phyloP scores from a whole-genome alignment of 1,140 invertebrate species.

The Mizuhopecten yessoensis region DNA sequence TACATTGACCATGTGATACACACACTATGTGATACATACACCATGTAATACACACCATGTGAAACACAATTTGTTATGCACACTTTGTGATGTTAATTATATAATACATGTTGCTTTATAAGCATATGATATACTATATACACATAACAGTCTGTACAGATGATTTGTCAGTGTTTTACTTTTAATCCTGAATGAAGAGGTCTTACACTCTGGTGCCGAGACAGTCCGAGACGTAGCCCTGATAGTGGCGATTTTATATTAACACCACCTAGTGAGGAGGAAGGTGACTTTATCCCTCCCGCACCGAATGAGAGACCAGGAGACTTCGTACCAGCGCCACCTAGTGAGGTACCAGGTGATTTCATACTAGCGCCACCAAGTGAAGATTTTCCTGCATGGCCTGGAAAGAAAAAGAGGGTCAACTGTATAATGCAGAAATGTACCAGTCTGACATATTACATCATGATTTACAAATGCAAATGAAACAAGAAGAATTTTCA shows the following conservation, averaged over 20 bases:
- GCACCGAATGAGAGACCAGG: neutral
- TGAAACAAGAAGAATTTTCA: too few relatives aligned
- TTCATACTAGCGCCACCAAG: neutral
- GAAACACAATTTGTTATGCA: too few relatives aligned
- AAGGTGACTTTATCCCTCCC: neutral
- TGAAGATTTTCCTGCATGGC: neutral
- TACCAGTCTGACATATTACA: too few relatives aligned
- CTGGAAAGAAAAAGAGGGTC: neutral
- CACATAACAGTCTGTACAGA: too few relatives aligned
- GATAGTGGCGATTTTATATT: slow-evolving; percentile 72
- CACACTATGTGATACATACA: too few relatives aligned
- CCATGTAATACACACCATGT: too few relatives aligned
- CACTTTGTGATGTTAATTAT: too few relatives aligned
- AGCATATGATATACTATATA: too few relatives aligned
- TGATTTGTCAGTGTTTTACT: slow-evolving; percentile 57
- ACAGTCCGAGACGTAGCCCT: slow-evolving; percentile 75
- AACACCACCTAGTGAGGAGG: slow-evolving; percentile 39
- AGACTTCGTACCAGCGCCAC: slow-evolving; percentile 15
- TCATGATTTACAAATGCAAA: too few relatives aligned
- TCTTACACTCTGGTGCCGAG: slow-evolving; percentile 73
- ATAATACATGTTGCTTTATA: too few relatives aligned
- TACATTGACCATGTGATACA: too few relatives aligned
- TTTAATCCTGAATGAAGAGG: slow-evolving; percentile 73
- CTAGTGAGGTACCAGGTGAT: neutral
- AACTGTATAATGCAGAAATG: too few relatives aligned